phyloP scores from a whole-genome alignment of 2,888 invertebrate genomes.

The Lasioglossum lativentre region DNA sequence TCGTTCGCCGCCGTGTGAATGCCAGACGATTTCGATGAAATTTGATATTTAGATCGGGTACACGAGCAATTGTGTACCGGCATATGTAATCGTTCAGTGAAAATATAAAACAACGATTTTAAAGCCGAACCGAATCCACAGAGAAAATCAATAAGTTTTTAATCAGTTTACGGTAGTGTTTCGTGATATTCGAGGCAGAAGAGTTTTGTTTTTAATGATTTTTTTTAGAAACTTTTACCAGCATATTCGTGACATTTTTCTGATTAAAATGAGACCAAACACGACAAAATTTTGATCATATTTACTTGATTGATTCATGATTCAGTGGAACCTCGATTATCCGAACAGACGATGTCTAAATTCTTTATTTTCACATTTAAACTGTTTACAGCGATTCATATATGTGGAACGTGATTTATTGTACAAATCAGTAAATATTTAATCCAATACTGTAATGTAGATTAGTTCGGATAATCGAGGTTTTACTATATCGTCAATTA shows the following conservation, averaged over 20 bases:
- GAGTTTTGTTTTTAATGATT: neutral
- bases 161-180: neutral
- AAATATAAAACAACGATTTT: neutral
- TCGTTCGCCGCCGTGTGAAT: conserved; percentile 13
- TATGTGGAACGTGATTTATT: no score
- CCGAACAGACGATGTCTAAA: neutral
- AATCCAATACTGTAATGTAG: neutral
- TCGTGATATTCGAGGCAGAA: neutral
- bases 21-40: conserved; percentile 10
- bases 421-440: neutral
- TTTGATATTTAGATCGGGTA: conserved; percentile 27
- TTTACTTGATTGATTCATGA: neutral
- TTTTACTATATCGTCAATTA: no score
- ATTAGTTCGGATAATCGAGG: no score
- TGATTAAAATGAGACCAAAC: neutral
- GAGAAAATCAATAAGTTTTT: neutral
- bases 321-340: neutral
- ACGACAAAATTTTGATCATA: neutral
- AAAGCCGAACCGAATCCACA: neutral
- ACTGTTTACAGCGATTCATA: no score
- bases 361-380: neutral
- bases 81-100: neutral
- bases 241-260: neutral
- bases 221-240: neutral
- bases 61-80: neutral